These are phyloP conservation scores for Grammomys surdaster DNA, from an alignment of 2,113 vertebrate species.

Conservation along the genomic window DNA sequence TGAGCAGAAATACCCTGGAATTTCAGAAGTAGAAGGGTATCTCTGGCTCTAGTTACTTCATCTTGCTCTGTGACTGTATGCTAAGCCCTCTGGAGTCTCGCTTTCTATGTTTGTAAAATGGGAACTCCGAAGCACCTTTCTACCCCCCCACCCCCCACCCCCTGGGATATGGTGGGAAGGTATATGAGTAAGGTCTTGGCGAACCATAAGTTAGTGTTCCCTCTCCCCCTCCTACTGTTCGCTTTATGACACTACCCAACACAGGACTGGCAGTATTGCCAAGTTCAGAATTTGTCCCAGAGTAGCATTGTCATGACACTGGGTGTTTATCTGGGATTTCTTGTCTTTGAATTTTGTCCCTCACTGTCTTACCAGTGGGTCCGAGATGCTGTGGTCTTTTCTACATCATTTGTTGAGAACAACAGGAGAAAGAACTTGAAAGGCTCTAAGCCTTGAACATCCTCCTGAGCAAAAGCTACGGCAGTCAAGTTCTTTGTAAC, in stretches of 20 bases:
- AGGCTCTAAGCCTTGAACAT: background rate
- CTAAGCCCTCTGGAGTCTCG: background rate
- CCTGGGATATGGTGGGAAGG: background rate
- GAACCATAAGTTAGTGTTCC: background rate
- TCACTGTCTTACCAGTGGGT: background rate
- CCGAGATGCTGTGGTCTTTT: background rate
- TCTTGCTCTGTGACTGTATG: background rate
- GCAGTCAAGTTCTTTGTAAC: background rate
- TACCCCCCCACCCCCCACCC: background rate
- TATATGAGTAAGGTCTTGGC: background rate
- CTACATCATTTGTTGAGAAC: background rate
- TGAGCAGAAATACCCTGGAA: background rate
- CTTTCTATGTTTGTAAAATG: background rate
- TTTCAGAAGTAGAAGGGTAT: background rate
- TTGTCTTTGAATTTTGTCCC: background rate
- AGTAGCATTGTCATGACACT: fast-evolving
- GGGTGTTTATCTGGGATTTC: background rate
- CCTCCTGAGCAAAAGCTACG: background rate
- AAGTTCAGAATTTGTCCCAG: background rate
- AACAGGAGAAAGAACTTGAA: background rate
- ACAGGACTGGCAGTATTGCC: fast-evolving
- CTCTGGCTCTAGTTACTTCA: background rate
- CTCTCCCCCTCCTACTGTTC: background rate
- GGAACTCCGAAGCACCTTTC: background rate
- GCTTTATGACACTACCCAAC: background rate